Percentiles rank a stretch among this genome's conserved stretches.
Evolutionary conservation across 2,113 vertebrate genomes (phyloP).

Genomic region (Tretioscincus oriximinensis): DNA sequence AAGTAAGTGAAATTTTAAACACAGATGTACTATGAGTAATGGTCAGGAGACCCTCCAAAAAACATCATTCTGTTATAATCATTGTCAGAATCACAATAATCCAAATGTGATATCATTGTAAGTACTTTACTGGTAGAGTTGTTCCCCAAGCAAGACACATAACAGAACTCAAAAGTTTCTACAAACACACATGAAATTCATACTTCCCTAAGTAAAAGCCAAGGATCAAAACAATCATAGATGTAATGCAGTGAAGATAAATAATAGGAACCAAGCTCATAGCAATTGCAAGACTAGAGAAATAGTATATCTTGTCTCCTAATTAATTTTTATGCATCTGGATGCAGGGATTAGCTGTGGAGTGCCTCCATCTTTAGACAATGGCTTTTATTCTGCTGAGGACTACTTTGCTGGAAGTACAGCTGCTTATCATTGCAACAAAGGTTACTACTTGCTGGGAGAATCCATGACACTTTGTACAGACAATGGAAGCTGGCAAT

Average conservation of each 20-base stretch:
- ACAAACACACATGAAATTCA: too few species aligned
- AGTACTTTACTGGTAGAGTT: not conserved
- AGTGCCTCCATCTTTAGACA: slow-evolving; percentile 82
- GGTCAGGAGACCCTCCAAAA: not conserved
- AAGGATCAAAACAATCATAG: not conserved
- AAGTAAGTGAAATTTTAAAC: slow-evolving; percentile 76
- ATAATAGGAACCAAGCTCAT: not conserved
- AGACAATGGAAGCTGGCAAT: slow-evolving; percentile 90
- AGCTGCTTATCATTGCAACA: slow-evolving; percentile 87
- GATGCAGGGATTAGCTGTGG: slow-evolving; percentile 87
- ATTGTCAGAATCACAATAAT: too few species aligned
- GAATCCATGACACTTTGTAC: slow-evolving; percentile 87
- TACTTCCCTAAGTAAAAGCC: too few species aligned
- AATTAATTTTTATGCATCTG: not conserved
- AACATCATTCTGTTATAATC: too few species aligned
- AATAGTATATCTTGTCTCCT: slow-evolving; percentile 9
- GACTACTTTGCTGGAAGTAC: slow-evolving; percentile 87
- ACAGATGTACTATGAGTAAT: not conserved
- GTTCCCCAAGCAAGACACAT: too few species aligned
- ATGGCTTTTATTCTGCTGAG: slow-evolving; percentile 84
- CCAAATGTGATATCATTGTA: not conserved
- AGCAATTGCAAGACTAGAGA: not conserved
- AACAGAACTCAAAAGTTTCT: too few species aligned
- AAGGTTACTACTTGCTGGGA: slow-evolving; percentile 91
- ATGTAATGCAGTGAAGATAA: not conserved